These are phyloP conservation scores for Hypomesus transpacificus DNA, from an alignment of 2,113 vertebrate genomes.

Conservation along the genomic window DNA sequence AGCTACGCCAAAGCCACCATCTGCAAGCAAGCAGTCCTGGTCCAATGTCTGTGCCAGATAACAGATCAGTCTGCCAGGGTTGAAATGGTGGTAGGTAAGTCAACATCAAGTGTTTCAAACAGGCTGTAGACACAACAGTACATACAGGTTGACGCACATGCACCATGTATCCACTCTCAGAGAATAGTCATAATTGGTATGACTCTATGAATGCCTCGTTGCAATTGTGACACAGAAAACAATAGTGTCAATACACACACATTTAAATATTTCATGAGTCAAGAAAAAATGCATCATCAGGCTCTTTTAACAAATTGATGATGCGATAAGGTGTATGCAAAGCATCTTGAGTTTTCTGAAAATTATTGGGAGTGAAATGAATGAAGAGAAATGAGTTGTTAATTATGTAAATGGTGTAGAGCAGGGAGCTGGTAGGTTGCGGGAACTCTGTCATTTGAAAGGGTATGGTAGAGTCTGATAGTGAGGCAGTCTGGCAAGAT, in stretches of 20 bases:
- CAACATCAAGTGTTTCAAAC: slow-evolving; percentile 46
- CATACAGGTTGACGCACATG: background rate
- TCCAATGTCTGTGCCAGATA: slow-evolving; percentile 41
- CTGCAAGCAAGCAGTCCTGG: slow-evolving; percentile 42
- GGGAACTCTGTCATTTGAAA: slow-evolving; percentile 69
- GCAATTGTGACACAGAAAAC: background rate
- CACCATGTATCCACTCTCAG: no score
- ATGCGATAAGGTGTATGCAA: slow-evolving; percentile 44
- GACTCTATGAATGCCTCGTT: background rate
- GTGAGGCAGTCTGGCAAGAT: slow-evolving; percentile 72
- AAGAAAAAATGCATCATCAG: slow-evolving; percentile 15
- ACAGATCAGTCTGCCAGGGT: slow-evolving; percentile 34
- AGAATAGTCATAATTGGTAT: background rate
- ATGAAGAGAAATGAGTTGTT: slow-evolving; percentile 73
- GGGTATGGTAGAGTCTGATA: slow-evolving; percentile 73
- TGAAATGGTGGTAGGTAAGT: slow-evolving; percentile 40
- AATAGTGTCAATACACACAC: slow-evolving; percentile 24
- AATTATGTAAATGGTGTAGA: slow-evolving; percentile 75
- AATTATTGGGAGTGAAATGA: slow-evolving; percentile 67
- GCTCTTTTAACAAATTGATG: slow-evolving; percentile 22
- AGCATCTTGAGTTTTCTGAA: slow-evolving; percentile 53
- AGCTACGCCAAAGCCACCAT: slow-evolving; percentile 34
- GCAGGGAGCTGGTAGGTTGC: slow-evolving; percentile 70
- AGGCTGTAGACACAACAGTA: slow-evolving; percentile 23
- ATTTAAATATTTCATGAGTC: slow-evolving; percentile 44